A percentile compares a stretch with the other conserved stretches of the same genome.
phyloP scores from a whole-genome alignment of 1,140 invertebrate species.

The Thaumetopoea pityocampa region DNA sequence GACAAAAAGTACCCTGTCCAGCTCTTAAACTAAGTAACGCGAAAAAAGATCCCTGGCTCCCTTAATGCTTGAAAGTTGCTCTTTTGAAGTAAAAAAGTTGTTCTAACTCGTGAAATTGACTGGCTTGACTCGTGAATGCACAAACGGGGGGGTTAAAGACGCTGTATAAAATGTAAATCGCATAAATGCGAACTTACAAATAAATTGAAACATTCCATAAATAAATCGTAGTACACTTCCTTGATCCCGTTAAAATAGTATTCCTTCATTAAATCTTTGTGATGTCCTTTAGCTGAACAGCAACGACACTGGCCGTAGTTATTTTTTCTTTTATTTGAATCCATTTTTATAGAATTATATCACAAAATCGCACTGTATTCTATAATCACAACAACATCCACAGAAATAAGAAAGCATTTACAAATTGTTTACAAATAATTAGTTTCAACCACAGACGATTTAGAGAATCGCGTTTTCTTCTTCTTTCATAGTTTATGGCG shows the following conservation, averaged over 20 bases:
- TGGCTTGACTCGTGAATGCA: background rate
- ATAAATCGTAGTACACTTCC: slow-evolving; percentile 51
- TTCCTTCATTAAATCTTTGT: slow-evolving; percentile 50
- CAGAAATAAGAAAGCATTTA: slow-evolving; percentile 1
- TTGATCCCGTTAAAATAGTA: slow-evolving; percentile 35
- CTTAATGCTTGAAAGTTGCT: too few relatives aligned
- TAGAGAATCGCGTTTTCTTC: too few relatives aligned
- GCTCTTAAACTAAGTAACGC: too few relatives aligned
- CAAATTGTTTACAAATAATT: background rate
- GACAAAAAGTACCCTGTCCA: too few relatives aligned
- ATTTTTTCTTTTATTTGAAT: slow-evolving; percentile 11
- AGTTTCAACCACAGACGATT: too few relatives aligned
- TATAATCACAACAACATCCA: too few relatives aligned
- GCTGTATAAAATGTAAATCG: background rate
- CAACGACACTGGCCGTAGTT: slow-evolving; percentile 49
- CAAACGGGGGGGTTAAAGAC: background rate
- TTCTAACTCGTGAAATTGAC: too few relatives aligned
- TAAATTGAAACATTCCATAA: slow-evolving; percentile 54
- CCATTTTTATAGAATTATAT: slow-evolving; percentile 25
- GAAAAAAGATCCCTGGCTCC: too few relatives aligned
- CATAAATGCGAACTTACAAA: slow-evolving; percentile 38
- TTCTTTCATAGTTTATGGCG: too few relatives aligned
- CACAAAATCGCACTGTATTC: too few relatives aligned
- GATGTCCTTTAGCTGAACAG: slow-evolving; percentile 43
- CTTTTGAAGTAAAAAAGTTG: too few relatives aligned